These are phyloP conservation scores for Caenorhabditis latens DNA, from an alignment of 1,140 invertebrate species.

Conservation along the genomic window DNA sequence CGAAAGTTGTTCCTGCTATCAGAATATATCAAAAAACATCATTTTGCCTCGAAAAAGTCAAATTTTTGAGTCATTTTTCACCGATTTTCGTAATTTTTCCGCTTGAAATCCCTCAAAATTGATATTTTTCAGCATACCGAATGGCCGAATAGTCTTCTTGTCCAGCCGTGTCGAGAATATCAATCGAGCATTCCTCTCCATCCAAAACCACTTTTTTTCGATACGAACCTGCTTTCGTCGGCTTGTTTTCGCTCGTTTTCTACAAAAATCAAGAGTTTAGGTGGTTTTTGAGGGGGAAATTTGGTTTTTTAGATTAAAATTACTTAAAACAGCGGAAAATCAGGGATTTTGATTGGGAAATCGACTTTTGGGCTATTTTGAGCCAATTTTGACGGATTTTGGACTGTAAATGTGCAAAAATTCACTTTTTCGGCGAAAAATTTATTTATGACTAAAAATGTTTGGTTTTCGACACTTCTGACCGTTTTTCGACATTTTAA, in stretches of 20 bases:
- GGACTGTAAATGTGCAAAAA: too few species aligned
- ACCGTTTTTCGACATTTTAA: too few species aligned
- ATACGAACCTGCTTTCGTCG: constrained; percentile 99
- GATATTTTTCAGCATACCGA: constrained; percentile 64
- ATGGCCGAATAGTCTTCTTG: constrained; percentile 99
- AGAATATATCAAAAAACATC: too few species aligned
- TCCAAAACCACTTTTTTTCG: constrained; percentile 88
- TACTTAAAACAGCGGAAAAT: background rate
- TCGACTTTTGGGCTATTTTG: too few species aligned
- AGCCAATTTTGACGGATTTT: too few species aligned
- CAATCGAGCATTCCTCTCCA: constrained; percentile 94
- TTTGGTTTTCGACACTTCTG: too few species aligned
- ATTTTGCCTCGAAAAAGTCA: too few species aligned
- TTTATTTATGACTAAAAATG: too few species aligned
- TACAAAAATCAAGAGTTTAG: constrained; percentile 77
- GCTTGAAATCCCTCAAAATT: too few species aligned
- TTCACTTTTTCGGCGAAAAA: too few species aligned
- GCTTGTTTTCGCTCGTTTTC: constrained; percentile 99
- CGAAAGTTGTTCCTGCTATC: too few species aligned
- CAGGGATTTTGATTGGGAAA: too few species aligned
- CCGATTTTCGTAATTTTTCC: background rate
- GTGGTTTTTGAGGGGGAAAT: constrained; percentile 46
- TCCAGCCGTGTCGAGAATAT: constrained; percentile 98
- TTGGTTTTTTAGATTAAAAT: background rate
- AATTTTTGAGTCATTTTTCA: background rate